Conservation (phyloP, 2,888 invertebrate species). For the Drosophila kambysellisi region DNA sequence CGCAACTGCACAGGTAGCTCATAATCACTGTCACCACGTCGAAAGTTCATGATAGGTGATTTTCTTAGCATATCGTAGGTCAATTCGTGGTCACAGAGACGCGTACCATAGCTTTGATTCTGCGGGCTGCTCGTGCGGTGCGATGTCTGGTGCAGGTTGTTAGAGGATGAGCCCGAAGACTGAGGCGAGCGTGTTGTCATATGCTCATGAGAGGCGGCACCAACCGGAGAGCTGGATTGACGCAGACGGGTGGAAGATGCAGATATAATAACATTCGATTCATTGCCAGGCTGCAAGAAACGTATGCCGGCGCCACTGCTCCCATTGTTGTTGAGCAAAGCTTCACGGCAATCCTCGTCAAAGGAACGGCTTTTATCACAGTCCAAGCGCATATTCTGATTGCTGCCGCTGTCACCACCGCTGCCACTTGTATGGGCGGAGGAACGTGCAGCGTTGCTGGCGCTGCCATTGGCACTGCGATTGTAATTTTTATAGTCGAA, state of each 20-base stretch:
- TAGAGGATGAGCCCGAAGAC: slow-evolving; percentile 82
- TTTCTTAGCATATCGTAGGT: slow-evolving; percentile 84
- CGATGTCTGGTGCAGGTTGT: slow-evolving; percentile 71
- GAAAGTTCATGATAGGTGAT: slow-evolving; percentile 84
- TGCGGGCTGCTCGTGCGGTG: slow-evolving; percentile 83
- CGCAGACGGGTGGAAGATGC: slow-evolving; percentile 60
- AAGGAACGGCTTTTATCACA: slow-evolving; percentile 85
- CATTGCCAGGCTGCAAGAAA: slow-evolving; percentile 67
- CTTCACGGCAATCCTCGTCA: slow-evolving; percentile 84
- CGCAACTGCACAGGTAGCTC: slow-evolving; percentile 79
- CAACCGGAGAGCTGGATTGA: slow-evolving; percentile 77
- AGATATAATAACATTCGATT: slow-evolving; percentile 5
- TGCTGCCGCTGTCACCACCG: slow-evolving; percentile 67
- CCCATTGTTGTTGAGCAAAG: slow-evolving; percentile 70
- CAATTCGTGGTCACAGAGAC: slow-evolving; percentile 84
- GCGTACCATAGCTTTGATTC: slow-evolving; percentile 83
- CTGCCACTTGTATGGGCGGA: slow-evolving; percentile 45
- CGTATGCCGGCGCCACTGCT: slow-evolving; percentile 58
- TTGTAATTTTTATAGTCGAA: slow-evolving; percentile 83
- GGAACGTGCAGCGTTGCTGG: slow-evolving; percentile 18
- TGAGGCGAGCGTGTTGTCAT: slow-evolving; percentile 80
- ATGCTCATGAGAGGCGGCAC: slow-evolving; percentile 45
- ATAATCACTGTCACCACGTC: slow-evolving; percentile 81
- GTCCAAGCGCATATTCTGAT: slow-evolving; percentile 81
- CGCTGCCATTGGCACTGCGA: slow-evolving; percentile 28